These are phyloP conservation scores for Hyperopisus bebe DNA, from an alignment of 2,113 vertebrate genomes.

Conservation along the genomic window DNA sequence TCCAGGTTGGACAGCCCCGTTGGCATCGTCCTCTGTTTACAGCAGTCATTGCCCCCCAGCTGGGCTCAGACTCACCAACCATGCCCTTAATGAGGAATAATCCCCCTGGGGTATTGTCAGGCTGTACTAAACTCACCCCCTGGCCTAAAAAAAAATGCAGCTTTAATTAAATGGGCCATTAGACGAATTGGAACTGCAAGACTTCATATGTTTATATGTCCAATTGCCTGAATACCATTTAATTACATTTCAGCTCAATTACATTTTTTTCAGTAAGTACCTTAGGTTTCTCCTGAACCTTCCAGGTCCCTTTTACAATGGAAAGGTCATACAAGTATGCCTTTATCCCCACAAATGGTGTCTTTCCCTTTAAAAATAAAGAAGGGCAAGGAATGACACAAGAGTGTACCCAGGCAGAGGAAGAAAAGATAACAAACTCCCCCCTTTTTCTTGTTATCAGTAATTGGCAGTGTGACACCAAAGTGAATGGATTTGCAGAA, in stretches of 20 bases:
- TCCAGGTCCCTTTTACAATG: neutral
- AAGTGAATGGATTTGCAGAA: neutral
- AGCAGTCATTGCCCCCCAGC: neutral
- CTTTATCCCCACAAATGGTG: neutral
- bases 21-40: neutral
- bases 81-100: neutral
- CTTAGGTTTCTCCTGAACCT: neutral
- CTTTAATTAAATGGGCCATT: conserved; percentile 6
- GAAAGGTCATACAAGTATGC: neutral
- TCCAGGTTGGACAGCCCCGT: neutral
- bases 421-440: neutral
- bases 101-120: neutral
- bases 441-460: neutral
- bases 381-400: neutral
- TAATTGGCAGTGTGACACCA: neutral
- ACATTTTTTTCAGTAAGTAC: neutral
- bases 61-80: neutral
- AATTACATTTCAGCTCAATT: conserved; percentile 11
- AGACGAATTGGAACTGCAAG: neutral
- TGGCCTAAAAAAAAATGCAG: neutral
- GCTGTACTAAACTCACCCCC: neutral
- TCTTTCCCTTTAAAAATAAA: neutral
- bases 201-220: neutral
- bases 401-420: neutral
- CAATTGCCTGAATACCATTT: neutral